phyloP scores from a whole-genome alignment of 2,888 invertebrate genomes.

The Criorhina ranunculi region DNA sequence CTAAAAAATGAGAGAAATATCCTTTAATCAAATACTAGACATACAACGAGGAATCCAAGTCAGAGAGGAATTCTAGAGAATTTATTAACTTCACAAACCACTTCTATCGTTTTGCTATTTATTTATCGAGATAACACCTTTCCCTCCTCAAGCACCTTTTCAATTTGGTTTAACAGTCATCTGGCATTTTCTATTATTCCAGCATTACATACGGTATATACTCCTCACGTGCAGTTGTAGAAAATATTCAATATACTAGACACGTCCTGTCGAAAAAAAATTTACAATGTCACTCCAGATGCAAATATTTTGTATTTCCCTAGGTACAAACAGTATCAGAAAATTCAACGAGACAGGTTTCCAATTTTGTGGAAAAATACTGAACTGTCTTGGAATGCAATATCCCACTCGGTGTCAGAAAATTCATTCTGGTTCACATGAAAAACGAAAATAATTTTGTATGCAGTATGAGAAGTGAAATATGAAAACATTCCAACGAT shows the following conservation, averaged over 20 bases:
- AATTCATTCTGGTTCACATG: not conserved
- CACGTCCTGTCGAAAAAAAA: slow-evolving; percentile 9
- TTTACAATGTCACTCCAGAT: slow-evolving; percentile 12
- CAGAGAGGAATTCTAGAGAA: too few relatives aligned
- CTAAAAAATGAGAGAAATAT: too few relatives aligned
- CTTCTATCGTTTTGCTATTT: not conserved
- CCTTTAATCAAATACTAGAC: too few relatives aligned
- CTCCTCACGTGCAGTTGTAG: not conserved
- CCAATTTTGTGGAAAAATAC: slow-evolving; percentile 63
- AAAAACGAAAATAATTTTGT: not conserved
- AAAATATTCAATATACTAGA: slow-evolving; percentile 23
- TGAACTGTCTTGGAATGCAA: slow-evolving; percentile 47
- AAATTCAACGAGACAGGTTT: slow-evolving; percentile 56
- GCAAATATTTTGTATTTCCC: slow-evolving; percentile 23
- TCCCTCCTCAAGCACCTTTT: not conserved
- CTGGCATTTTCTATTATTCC: slow-evolving; percentile 24
- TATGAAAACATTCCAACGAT: not conserved
- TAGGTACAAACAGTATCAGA: not conserved
- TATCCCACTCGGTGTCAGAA: slow-evolving; percentile 21
- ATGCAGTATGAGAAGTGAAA: not conserved
- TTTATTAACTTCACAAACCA: not conserved
- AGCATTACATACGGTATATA: not conserved
- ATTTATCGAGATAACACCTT: not conserved
- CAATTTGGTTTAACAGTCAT: slow-evolving; percentile 2
- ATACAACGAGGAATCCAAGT: too few relatives aligned